Base-by-base conservation (phyloP, 2,797 vertebrate species). In the Sebastolobus alascanus region DNA sequence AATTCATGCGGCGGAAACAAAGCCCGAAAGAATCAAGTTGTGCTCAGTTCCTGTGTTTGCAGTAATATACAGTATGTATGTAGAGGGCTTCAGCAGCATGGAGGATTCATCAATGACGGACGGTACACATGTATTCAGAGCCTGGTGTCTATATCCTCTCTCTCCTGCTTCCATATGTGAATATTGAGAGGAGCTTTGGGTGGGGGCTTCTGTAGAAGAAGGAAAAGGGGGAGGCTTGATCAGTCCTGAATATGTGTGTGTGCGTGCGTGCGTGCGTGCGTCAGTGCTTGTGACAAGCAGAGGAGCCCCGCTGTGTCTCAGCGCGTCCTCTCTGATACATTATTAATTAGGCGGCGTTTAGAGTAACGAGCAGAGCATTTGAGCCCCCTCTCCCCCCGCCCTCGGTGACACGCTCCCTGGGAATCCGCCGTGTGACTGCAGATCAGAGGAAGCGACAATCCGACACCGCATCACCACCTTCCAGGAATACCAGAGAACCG, bases 311-410 rank as follows among this genome's bases (percentile, higher is more conserved):
- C 92, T 91, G 93, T 82, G 89, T 90, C 85, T 90, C 89, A 85
- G 73, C 71, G 86, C 86, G 82, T 93, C 93, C 91, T 91, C 93
- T 93, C 90, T 95, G 92, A 95, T 95, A 91, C 93, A 95, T 95
- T 96, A 96, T 96, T 96, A 95, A 96, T 95, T 94, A 94, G 90
- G 91, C 85, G 87, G 87, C 92, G 89, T 95, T 96, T 94, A 95
- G 92, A 95, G 93, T 94, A 95, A 94, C 90, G 93, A 95, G 93
- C 86, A 74, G 87, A 94, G 93, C 92, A 91, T 94, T 94, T 94
- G 89, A 93, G 90, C 85, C 87, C 80, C 86, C 85, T 67, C 75
- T 52, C 68, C 40, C 79, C 76, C 87, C 84, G 33, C 88, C 87
- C 88, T 90, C 64, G 14, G 90, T 91, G 92, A 94, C 93, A 93